Base-by-base conservation (phyloP, 2,888 invertebrate genomes). In the Drosophila atripex region DNA sequence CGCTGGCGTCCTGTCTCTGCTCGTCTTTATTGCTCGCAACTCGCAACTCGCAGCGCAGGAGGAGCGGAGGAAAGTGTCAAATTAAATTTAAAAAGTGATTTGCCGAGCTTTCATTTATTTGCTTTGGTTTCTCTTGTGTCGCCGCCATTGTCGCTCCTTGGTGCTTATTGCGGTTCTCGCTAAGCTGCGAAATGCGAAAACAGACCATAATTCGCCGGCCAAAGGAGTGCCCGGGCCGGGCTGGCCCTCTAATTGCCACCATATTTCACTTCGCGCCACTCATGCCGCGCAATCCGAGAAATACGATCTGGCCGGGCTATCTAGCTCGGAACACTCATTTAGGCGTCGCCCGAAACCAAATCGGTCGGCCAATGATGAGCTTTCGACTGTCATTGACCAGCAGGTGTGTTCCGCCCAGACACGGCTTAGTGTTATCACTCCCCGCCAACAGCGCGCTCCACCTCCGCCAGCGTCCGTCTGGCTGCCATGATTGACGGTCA, bases 401-500 rank as follows among this genome's bases (percentile, higher is more conserved):
- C 82, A 87, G 87, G 85, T 87, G 87, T 80, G 85, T 61, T 60
- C 59, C 39, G 18, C 12, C 43, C 60, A 74, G 80, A 75, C 78
- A 80, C 51, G 68, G 87, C 88, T 80, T 77, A 86, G 78, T 63
- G 76, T 84, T 86, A 86, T 83, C 88, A 35, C 14, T 66, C 60
- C 18, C 39, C 57, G 52, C 47, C 64, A 39, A 14, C 59, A 18
- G 21, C 21, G 4, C 3, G 21, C 21, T 4, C 21, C 21, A 4
- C 21, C 21, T 23, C 21, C 21, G 21, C 21, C 21, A 3, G 21
- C 74, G 61, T 56, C 56, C 68, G 86, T 76, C 84, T 82, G 82
- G 80, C 82, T 89, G 82, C 88, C 90, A 90, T 90, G 90, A 90
- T 90, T 90, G 90, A 90, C 88, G 88, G 90, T 88, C 88, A 90